Evolutionary conservation across 2,888 invertebrate species (phyloP), one percentile per base, ranked within the genome.

Genomic region (Coleophora flavipennella): DNA sequence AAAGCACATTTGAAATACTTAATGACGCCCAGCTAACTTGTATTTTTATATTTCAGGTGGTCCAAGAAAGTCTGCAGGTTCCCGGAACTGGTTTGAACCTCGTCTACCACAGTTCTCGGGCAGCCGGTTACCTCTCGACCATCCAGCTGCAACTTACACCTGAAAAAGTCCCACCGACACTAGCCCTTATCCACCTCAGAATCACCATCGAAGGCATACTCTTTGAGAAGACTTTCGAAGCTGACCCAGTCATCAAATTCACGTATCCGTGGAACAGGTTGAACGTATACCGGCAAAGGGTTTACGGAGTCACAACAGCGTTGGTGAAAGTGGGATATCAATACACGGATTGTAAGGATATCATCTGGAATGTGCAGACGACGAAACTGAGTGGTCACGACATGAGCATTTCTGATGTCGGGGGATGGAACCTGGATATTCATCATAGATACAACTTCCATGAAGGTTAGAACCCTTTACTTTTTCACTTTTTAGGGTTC

Each of bases 361-460:
- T 96, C 33, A 94, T 98, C 55, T 99, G 99, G 99, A 95, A 96
- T 62, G 94, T 94, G 14, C 95, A 97, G 67, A 96, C 96, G 1
- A 96, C 97, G 0, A 96, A 96, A 54, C 79, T 99, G 34, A 95
- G 95, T 57, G 99, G 98, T 0, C 96, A 96, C 64, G 97, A 97
- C 63, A 95, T 98, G 93, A 94, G 94, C 44, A 97, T 97, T 36
- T 97, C 97, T 0, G 97, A 97, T 75, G 94, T 97, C 31, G 98
- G 97, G 1, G 97, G 96, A 10, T 99, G 98, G 98, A 97, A 98
- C 73, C 85, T 99, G 53, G 96, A 99, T 69, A 96, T 98, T 48
- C 98, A 99, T 81, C 98, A 99, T 66, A 89, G 97, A 54, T 97
- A 98, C 72, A 99, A 99, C 73, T 96, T 96, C 88, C 96, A 98